Percentiles rank a stretch among this genome's conserved stretches.
Evolutionary conservation across 1,140 invertebrate genomes (phyloP).

Genomic region (Papilio dardanus): DNA sequence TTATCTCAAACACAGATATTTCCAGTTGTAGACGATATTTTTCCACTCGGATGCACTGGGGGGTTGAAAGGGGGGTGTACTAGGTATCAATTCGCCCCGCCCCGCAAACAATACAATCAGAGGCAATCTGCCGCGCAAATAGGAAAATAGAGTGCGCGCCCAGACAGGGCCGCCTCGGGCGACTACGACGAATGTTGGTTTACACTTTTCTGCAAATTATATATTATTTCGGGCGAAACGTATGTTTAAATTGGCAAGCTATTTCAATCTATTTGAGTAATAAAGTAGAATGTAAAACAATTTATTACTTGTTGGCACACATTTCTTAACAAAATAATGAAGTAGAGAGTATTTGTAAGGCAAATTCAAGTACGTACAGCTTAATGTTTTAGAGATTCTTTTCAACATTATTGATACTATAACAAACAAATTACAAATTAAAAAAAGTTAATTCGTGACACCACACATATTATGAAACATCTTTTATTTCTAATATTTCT

Average conservation of each 20-base stretch:
- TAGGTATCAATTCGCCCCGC: conserved; percentile 58
- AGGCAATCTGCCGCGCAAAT: conserved; percentile 81
- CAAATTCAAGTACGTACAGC: too few relatives aligned
- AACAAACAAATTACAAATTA: background rate
- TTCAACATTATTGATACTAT: background rate
- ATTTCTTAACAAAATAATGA: background rate
- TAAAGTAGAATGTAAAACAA: background rate
- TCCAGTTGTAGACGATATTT: conserved; percentile 63
- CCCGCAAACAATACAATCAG: conserved; percentile 80
- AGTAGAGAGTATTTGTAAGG: background rate
- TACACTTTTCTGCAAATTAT: conserved; percentile 44
- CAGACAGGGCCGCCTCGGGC: conserved; percentile 67
- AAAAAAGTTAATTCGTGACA: background rate
- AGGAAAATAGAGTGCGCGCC: conserved; percentile 79
- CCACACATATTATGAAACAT: background rate
- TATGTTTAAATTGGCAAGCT: conserved; percentile 12
- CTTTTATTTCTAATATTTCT: background rate
- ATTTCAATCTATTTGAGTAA: background rate
- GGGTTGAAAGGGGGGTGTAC: conserved; percentile 40
- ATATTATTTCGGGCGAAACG: background rate
- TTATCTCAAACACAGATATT: conserved; percentile 62
- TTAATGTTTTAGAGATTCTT: background rate
- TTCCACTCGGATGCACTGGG: conserved; percentile 61
- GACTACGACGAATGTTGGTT: conserved; percentile 23
- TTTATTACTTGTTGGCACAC: background rate